A percentile compares a stretch with the other conserved stretches of the same genome.
Conservation (phyloP, 2,113 vertebrate genomes). For the Eretmodus cyanostictus region DNA sequence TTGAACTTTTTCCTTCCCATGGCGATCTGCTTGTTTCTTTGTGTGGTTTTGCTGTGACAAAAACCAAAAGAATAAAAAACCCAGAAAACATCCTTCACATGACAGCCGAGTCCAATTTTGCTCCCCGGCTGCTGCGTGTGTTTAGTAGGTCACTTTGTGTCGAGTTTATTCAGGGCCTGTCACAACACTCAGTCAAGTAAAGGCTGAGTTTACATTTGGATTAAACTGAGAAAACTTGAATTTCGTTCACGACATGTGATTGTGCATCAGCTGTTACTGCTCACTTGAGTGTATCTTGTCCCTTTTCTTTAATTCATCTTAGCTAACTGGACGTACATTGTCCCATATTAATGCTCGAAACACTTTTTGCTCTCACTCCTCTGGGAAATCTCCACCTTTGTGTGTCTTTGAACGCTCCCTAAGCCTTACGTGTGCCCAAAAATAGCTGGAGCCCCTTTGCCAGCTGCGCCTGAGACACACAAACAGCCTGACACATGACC, state of each 20-base stretch:
- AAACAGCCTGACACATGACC: background rate
- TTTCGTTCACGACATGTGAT: background rate
- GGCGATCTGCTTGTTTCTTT: slow-evolving; percentile 96
- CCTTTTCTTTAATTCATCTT: background rate
- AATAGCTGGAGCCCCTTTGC: slow-evolving; percentile 5
- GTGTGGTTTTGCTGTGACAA: slow-evolving; percentile 85
- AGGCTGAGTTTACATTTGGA: background rate
- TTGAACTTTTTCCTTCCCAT: slow-evolving; percentile 99
- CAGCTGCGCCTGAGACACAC: slow-evolving; percentile 38
- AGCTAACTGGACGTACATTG: background rate
- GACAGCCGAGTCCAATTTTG: background rate
- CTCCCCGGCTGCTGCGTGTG: background rate
- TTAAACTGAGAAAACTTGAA: background rate
- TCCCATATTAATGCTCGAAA: background rate
- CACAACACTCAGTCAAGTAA: background rate
- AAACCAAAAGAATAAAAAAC: background rate
- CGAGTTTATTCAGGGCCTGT: background rate
- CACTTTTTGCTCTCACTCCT: background rate
- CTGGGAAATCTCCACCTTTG: slow-evolving; percentile 6
- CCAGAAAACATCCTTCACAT: background rate
- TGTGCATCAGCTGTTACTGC: background rate
- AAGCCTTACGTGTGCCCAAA: background rate
- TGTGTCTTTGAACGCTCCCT: slow-evolving; percentile 4
- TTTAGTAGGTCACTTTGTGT: background rate
- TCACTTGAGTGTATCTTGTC: background rate